Evolutionary conservation across 2,113 vertebrate genomes (phyloP), one percentile per base, ranked within the genome.

Genomic region (Dipodomys stephensi): DNA sequence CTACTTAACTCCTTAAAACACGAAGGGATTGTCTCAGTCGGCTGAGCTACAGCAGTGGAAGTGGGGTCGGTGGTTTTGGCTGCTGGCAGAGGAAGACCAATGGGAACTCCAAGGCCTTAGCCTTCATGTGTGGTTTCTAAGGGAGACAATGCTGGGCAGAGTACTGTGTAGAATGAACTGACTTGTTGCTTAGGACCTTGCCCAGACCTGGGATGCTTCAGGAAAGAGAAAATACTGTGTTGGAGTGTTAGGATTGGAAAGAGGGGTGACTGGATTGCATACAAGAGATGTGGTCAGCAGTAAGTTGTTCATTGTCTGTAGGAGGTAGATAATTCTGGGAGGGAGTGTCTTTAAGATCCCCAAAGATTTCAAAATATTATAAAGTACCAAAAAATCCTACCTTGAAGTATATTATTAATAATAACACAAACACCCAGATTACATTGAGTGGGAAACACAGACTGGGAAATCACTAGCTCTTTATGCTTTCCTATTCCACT

Each of bases 1-100:
- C 27, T 72, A 67, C 19, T 76, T 28, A 39, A 8, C 28, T 81
- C 67, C 23, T 32, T 68, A 77, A 10, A 19, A 68, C 1, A 69
- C 3, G 12, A 3, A 39, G 0, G 35, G 7, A 16, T 5, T 69
- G 9, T 20, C 62, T 30, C 15, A 76, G 1, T 28, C 15, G 1
- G 0, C n/a, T 67, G 30, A 16, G 19, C 39, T 20, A 25, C 39
- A n/a, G 15, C 49, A 25, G 15, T 25, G 15, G 68, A 35, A 80
- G 49, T 19, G 7, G n/a, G 16, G 65, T 19, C 4, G 9, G 13
- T 12, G n/a, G 46, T 15, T 80, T 82, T 57, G 62, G 22, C 7
- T 30, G 35, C 16, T 32, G 15, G 4, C 22, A 18, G 62, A 60
- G 27, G 44, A 5, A 23, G 22, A 57, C 1, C 0, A 6, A 82